Evolutionary conservation across 2,797 vertebrate genomes (phyloP).

Genomic region (Catamblyrhynchus diadema): DNA sequence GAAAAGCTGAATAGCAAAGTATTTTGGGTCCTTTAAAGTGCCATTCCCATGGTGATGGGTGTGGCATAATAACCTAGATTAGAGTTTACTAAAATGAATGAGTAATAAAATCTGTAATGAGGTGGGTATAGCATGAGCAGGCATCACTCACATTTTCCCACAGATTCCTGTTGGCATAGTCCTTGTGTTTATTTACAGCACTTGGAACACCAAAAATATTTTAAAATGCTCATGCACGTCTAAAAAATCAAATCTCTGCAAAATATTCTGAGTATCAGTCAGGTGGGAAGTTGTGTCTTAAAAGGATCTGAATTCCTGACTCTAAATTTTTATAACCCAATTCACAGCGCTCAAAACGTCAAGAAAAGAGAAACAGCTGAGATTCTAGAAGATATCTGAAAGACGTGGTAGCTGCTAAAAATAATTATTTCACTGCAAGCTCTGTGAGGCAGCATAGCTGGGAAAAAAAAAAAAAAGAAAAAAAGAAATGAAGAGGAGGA

Average conservation of each 20-base stretch:
- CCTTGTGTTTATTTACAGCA: not conserved
- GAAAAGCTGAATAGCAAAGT: not conserved
- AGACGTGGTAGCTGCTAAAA: not conserved
- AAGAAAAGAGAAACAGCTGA: not conserved
- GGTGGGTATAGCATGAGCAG: not conserved
- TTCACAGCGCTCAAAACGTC: not conserved
- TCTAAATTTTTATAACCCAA: not conserved
- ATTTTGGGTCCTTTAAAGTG: conserved; percentile 8
- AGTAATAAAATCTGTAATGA: conserved; percentile 35
- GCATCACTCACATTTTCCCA: conserved; percentile 20
- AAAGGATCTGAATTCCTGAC: not conserved
- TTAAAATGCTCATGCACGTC: not conserved
- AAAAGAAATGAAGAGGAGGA: not conserved
- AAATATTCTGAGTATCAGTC: not conserved
- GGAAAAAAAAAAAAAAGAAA: not conserved
- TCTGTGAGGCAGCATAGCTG: not conserved
- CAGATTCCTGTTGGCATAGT: not conserved
- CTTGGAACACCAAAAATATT: not conserved
- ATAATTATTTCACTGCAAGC: not conserved
- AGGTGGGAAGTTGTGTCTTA: not conserved
- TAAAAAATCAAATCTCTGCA: not conserved
- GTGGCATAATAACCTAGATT: conserved; percentile 58
- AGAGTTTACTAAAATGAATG: not conserved
- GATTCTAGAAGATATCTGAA: not conserved
- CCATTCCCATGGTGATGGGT: conserved; percentile 36